Evolutionary conservation across 1,140 invertebrate species (phyloP), one percentile per base, ranked within the genome.

Genomic region (Lerema accius): DNA sequence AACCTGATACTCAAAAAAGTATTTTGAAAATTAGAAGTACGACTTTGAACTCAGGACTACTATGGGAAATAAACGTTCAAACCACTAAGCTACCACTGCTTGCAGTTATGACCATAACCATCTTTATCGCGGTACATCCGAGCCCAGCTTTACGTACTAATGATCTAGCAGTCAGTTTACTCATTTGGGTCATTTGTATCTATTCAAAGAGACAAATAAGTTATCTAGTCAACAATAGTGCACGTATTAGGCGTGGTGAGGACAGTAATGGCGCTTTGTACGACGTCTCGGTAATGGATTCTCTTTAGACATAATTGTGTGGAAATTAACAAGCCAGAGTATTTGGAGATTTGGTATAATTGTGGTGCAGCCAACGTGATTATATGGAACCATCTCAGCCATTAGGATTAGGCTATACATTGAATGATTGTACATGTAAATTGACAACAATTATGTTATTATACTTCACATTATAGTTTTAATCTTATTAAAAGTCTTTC

Each of bases 281-380:
- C 39, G n/a, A 39, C 35, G 37, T 53, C 37, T 19, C 9, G 17
- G 17, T 55, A 55, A 55, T 55, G 37, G 51, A 26, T n/a, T 53
- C 39, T 39, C 19, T 17, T 55, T 17, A 16, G 35, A 13, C 13
- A 11, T 55, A 55, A 55, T 55, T 55, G 51, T 55, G 51, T 55
- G 51, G 37, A 55, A 55, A 55, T 55, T 39, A 55, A 55, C 51
- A 55, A 55, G 13, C 9, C 14, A 28, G 37, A 3, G 23, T 55
- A 55, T 42, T 55, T 55, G 39, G 51, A 14, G 37, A 42, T 42
- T 55, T n/a, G 42, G 13, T 55, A 32, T 32, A 42, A 28, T 32
- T 19, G 2, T 9, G 19, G 0, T 10, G 19, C 13, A 7, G 42
- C 45, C 11, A 14, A 11, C 19, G 42, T 23, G 42, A 11, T 45